Conservation (phyloP, 1,140 invertebrate genomes). For the Lucilia cuprina region DNA sequence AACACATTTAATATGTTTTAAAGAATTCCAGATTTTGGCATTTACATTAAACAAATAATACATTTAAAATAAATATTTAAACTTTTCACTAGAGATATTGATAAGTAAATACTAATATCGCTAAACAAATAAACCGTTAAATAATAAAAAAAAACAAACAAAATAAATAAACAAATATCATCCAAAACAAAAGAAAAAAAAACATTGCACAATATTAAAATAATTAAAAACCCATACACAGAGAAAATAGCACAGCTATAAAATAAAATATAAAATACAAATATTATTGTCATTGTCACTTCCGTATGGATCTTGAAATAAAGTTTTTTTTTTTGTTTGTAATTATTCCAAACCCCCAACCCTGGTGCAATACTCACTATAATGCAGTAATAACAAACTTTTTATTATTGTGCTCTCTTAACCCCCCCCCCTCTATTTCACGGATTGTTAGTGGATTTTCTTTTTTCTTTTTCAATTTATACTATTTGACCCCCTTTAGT, state of each 20-base stretch:
- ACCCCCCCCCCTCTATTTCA: no score
- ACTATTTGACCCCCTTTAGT: not conserved
- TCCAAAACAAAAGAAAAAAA: not conserved
- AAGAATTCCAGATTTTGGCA: no score
- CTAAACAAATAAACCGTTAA: no score
- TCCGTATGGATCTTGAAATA: not conserved
- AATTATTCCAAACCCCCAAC: not conserved
- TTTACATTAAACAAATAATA: no score
- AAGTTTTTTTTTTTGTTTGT: not conserved
- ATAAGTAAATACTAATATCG: no score
- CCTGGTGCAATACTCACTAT: not conserved
- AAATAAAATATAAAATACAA: not conserved
- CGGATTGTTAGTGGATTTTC: not conserved
- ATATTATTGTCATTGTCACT: not conserved
- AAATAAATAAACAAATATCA: no score
- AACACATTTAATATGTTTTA: no score
- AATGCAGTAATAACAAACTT: no score
- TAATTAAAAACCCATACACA: not conserved
- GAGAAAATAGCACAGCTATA: not conserved
- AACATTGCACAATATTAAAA: not conserved
- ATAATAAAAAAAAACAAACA: no score
- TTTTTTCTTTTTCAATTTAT: not conserved
- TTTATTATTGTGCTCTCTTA: no score
- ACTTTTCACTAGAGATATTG: no score
- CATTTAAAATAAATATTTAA: no score